phyloP scores from a whole-genome alignment of 2,888 invertebrate species.

The Serrognathus titanus region DNA sequence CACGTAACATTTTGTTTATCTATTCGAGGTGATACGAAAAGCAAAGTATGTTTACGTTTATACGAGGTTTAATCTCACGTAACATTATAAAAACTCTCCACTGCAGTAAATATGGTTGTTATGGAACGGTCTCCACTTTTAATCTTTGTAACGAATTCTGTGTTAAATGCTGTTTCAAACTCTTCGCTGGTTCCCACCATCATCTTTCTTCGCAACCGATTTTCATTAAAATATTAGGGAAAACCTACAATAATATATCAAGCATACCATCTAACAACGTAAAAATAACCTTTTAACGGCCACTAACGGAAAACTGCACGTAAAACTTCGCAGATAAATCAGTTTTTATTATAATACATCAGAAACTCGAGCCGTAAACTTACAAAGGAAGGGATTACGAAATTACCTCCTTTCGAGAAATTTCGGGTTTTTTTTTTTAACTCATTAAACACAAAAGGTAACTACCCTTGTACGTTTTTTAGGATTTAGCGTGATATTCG shows the following conservation, averaged over 20 bases:
- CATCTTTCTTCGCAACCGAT: too few relatives aligned
- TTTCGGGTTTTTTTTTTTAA: neutral
- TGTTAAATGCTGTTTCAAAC: too few relatives aligned
- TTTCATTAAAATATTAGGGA: too few relatives aligned
- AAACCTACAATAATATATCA: neutral
- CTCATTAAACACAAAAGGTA: neutral
- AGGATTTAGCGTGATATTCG: neutral
- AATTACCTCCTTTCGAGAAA: slow-evolving; percentile 1
- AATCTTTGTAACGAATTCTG: too few relatives aligned
- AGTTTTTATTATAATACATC: slow-evolving; percentile 14
- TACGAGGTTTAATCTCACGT: too few relatives aligned
- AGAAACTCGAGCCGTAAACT: slow-evolving; percentile 11
- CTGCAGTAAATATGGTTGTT: too few relatives aligned
- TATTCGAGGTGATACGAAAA: too few relatives aligned
- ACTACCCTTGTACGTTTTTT: neutral
- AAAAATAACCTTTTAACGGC: slow-evolving; percentile 9
- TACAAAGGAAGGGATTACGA: neutral
- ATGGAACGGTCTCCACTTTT: too few relatives aligned
- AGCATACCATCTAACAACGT: neutral
- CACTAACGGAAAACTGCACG: slow-evolving; percentile 9
- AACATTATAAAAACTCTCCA: too few relatives aligned
- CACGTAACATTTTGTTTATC: too few relatives aligned
- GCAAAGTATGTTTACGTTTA: too few relatives aligned
- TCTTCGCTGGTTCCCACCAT: too few relatives aligned
- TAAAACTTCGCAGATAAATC: slow-evolving; percentile 13